Percentiles rank a stretch among this genome's conserved stretches.
Conservation (phyloP, 2,113 vertebrate species). For the Heterocephalus glaber region DNA sequence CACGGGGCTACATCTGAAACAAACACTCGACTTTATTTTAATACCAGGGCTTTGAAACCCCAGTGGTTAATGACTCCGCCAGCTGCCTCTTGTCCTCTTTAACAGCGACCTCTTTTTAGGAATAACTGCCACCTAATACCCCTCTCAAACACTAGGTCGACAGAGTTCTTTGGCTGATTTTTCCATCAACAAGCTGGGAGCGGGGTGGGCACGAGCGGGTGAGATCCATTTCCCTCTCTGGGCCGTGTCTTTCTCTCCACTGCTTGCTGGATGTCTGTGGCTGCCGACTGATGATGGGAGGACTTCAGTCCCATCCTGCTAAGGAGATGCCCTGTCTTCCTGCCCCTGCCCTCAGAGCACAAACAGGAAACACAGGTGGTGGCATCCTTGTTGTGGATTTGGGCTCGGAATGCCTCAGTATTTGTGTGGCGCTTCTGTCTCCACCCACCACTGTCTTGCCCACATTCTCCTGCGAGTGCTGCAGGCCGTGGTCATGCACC, state of each 20-base stretch:
- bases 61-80: slow-evolving; percentile 68
- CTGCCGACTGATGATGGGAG: background rate
- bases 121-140: slow-evolving; percentile 70
- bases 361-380: background rate
- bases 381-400: background rate
- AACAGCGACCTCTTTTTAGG: slow-evolving; percentile 63
- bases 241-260: background rate
- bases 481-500: background rate
- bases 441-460: background rate
- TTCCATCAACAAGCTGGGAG: slow-evolving; percentile 60
- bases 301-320: background rate
- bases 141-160: slow-evolving; percentile 65
- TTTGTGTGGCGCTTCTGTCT: background rate
- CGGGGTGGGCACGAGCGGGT: slow-evolving; percentile 1
- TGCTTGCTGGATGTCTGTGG: background rate
- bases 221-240: slow-evolving; percentile 30
- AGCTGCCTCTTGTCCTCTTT: slow-evolving; percentile 55
- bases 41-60: slow-evolving; percentile 59
- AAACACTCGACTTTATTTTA: slow-evolving; percentile 41
- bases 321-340: background rate
- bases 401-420: background rate
- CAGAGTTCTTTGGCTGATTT: slow-evolving; percentile 72
- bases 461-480: background rate
- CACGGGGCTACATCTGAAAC: slow-evolving; percentile 33
- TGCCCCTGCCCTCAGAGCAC: too few species aligned